A percentile compares a stretch with the other conserved stretches of the same genome.
phyloP scores from a whole-genome alignment of 2,888 invertebrate genomes.

The Synanthedon andrenaeformis region DNA sequence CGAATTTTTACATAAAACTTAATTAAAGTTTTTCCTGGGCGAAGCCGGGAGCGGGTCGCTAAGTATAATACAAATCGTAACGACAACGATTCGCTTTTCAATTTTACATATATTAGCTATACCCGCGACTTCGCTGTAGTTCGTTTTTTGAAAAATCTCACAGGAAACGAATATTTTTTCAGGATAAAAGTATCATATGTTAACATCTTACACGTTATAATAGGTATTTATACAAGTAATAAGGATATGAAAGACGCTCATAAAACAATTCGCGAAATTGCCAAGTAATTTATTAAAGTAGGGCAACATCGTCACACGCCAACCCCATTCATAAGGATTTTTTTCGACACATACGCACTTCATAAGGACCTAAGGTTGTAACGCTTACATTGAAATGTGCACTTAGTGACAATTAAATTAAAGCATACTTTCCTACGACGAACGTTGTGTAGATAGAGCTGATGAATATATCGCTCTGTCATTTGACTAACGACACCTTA shows the following conservation, averaged over 20 bases:
- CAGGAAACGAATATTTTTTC: too few relatives aligned
- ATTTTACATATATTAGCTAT: too few relatives aligned
- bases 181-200: too few relatives aligned
- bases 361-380: slow-evolving; percentile 9
- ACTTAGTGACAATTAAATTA: slow-evolving; percentile 6
- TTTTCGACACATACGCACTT: slow-evolving; percentile 21
- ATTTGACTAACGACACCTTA: slow-evolving; percentile 66
- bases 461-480: slow-evolving; percentile 23
- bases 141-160: too few relatives aligned
- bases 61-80: too few relatives aligned
- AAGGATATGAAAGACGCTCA: slow-evolving; percentile 18
- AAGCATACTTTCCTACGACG: slow-evolving; percentile 10
- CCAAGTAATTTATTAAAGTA: slow-evolving; percentile 52
- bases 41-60: too few relatives aligned
- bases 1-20: too few relatives aligned
- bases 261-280: slow-evolving; percentile 52
- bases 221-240: slow-evolving; percentile 4
- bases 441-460: slow-evolving; percentile 4
- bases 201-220: too few relatives aligned
- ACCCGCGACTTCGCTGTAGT: too few relatives aligned
- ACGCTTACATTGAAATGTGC: slow-evolving; percentile 4
- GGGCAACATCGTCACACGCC: slow-evolving; percentile 45
- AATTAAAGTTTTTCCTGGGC: too few relatives aligned
- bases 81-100: too few relatives aligned
- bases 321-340: slow-evolving; percentile 56